These are phyloP conservation scores for Xenopus borealis DNA, from an alignment of 2,113 vertebrate species.

Conservation along the genomic window DNA sequence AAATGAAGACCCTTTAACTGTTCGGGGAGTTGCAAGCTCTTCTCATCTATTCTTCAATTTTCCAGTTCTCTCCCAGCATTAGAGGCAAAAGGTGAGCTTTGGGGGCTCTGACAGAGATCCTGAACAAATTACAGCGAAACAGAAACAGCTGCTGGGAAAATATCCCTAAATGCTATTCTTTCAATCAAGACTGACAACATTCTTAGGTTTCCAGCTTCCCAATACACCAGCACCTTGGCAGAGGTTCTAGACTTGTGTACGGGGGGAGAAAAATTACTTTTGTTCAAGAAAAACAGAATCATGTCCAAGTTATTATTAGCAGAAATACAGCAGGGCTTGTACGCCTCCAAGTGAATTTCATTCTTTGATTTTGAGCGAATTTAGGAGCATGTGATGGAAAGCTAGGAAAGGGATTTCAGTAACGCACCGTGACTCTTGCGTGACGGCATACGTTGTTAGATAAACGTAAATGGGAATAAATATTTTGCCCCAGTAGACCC, in stretches of 20 bases:
- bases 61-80: slow-evolving; percentile 56
- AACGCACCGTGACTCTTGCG: slow-evolving; percentile 12
- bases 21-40: slow-evolving; percentile 60
- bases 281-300: slow-evolving; percentile 52
- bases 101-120: slow-evolving; percentile 62
- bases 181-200: slow-evolving; percentile 49
- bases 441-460: slow-evolving; percentile 1
- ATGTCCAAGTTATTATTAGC: slow-evolving; percentile 49
- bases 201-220: slow-evolving; percentile 49
- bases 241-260: slow-evolving; percentile 47
- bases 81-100: slow-evolving; percentile 65
- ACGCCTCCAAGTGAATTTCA: slow-evolving; percentile 9
- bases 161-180: slow-evolving; percentile 45
- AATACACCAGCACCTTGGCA: slow-evolving; percentile 56
- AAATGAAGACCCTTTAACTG: too few species aligned
- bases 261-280: slow-evolving; percentile 27
- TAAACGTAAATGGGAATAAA: neutral
- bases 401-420: slow-evolving; percentile 14
- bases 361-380: slow-evolving; percentile 38
- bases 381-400: slow-evolving; percentile 17
- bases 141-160: slow-evolving; percentile 71
- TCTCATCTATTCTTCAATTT: slow-evolving; percentile 56
- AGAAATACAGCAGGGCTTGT: slow-evolving; percentile 42
- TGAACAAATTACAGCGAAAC: slow-evolving; percentile 74
- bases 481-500: neutral